phyloP scores from a whole-genome alignment of 2,797 vertebrate genomes.

The Acomys russatus region DNA sequence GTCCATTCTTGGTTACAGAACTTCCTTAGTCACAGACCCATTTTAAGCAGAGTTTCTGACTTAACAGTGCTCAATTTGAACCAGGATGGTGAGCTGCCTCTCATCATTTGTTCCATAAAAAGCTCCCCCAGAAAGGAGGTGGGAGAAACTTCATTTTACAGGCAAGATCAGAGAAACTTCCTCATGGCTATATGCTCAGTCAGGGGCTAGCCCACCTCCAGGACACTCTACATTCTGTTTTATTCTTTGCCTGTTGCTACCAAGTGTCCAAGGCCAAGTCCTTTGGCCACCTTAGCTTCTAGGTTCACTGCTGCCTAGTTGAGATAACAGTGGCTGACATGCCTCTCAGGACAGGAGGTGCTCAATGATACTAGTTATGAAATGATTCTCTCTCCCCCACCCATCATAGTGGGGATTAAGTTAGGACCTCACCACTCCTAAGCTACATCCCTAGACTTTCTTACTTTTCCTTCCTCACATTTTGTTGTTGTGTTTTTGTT shows the following conservation, averaged over 20 bases:
- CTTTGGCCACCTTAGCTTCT: not conserved
- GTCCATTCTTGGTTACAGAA: not conserved
- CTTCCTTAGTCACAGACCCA: constrained; percentile 4
- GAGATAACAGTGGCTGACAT: not conserved
- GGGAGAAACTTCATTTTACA: not conserved
- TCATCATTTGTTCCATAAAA: not conserved
- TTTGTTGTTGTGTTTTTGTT: not conserved
- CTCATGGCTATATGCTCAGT: not conserved
- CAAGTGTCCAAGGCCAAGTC: not conserved
- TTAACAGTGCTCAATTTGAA: not conserved
- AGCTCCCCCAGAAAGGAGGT: not conserved
- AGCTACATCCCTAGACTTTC: not conserved
- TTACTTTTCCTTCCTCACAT: not conserved
- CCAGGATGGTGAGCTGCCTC: not conserved
- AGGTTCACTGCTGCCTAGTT: not conserved
- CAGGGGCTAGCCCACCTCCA: not conserved
- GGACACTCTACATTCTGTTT: not conserved
- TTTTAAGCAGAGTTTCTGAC: not conserved
- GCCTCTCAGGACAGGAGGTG: not conserved
- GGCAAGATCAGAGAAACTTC: not conserved
- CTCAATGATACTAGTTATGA: not conserved
- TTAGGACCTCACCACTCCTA: not conserved
- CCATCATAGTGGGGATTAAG: not conserved
- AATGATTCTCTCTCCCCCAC: no score
- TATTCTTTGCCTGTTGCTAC: not conserved